A percentile compares a stretch with the other conserved stretches of the same genome.
These are phyloP conservation scores for Corythoichthys intestinalis DNA, from an alignment of 2,113 vertebrate species.

Conservation along the genomic window DNA sequence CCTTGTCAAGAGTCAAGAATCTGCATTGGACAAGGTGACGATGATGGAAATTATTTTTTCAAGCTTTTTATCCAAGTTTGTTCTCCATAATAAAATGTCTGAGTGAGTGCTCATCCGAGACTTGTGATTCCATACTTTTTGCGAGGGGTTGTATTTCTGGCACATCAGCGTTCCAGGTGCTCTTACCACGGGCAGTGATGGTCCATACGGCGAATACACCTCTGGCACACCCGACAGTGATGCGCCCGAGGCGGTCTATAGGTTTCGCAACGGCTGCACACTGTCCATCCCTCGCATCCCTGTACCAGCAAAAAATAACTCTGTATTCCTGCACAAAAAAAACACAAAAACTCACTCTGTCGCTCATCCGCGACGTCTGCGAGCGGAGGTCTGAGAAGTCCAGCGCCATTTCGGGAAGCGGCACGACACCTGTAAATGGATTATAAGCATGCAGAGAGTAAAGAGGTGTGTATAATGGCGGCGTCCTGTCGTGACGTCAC, in stretches of 20 bases:
- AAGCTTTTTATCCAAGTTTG: no score
- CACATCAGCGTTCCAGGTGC: no score
- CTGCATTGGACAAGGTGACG: no score
- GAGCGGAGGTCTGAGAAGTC: slow-evolving; percentile 84
- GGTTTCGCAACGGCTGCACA: slow-evolving; percentile 80
- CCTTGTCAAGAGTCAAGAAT: no score
- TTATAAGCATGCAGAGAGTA: background rate
- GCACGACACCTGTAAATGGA: slow-evolving; percentile 70
- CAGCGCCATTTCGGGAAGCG: slow-evolving; percentile 77
- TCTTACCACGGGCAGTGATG: slow-evolving; percentile 83
- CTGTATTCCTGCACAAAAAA: background rate
- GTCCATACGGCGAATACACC: slow-evolving; percentile 82
- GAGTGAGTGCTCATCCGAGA: no score
- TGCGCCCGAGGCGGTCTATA: slow-evolving; percentile 81
- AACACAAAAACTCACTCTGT: slow-evolving; percentile 67
- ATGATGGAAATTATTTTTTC: no score
- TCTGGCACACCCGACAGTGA: slow-evolving; percentile 80
- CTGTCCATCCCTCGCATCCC: slow-evolving; percentile 80
- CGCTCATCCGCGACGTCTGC: slow-evolving; percentile 79
- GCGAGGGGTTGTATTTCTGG: no score
- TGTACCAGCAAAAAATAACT: slow-evolving; percentile 23
- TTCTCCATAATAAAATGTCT: no score
- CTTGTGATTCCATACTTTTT: no score
- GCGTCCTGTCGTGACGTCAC: background rate
- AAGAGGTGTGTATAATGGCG: background rate